These are phyloP conservation scores for Monochamus alternatus DNA, from an alignment of 2,888 invertebrate genomes.

Conservation along the genomic window DNA sequence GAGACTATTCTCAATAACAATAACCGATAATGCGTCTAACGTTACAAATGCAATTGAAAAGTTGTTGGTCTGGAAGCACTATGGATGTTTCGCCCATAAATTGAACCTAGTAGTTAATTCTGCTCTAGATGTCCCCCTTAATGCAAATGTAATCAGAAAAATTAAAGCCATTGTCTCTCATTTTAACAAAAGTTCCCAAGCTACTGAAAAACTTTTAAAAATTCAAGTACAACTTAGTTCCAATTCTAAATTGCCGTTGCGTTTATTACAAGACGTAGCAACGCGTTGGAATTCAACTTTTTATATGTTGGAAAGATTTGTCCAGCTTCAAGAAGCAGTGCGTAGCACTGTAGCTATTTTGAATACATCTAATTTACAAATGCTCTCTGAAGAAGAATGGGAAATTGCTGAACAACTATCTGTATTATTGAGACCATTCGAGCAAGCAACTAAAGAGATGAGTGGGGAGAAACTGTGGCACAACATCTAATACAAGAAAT, in stretches of 20 bases:
- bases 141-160: not conserved
- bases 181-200: not conserved
- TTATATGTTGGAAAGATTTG: slow-evolving; percentile 44
- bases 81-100: slow-evolving; percentile 1
- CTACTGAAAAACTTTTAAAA: slow-evolving; percentile 1
- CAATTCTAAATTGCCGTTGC: no score
- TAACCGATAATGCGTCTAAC: not conserved
- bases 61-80: not conserved
- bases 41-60: slow-evolving; percentile 6
- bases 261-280: slow-evolving; percentile 4
- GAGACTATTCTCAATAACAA: no score
- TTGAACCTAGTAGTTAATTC: not conserved
- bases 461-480: not conserved
- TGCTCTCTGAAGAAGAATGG: slow-evolving; percentile 44
- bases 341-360: slow-evolving; percentile 43
- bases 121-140: not conserved
- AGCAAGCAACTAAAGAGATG: slow-evolving; percentile 41
- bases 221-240: not conserved
- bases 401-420: slow-evolving; percentile 38
- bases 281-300: slow-evolving; percentile 35
- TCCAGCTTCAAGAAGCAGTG: slow-evolving; percentile 33
- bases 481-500: no score
- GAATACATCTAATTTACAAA: slow-evolving; percentile 34
- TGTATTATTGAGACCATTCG: slow-evolving; percentile 41
- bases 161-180: not conserved